These are phyloP conservation scores for Onchidella celtica DNA, from an alignment of 2,888 invertebrate genomes.

Conservation along the genomic window DNA sequence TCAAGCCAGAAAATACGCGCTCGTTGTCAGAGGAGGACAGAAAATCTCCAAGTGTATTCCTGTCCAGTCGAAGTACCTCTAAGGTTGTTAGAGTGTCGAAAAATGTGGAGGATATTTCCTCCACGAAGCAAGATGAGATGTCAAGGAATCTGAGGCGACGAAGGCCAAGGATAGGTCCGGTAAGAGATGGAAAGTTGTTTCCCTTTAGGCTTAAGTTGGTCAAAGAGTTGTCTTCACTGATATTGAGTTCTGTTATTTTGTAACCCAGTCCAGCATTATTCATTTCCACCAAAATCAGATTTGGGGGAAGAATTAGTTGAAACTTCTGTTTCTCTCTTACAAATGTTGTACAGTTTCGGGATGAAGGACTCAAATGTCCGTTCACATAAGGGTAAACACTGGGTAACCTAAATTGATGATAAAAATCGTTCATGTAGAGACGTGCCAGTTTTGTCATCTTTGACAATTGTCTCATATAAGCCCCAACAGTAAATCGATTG, in stretches of 20 bases:
- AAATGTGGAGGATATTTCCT: too few species aligned
- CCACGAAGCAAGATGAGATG: too few species aligned
- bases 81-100: too few species aligned
- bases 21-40: too few species aligned
- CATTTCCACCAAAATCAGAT: not conserved
- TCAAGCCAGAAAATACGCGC: too few species aligned
- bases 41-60: too few species aligned
- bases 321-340: not conserved
- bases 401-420: too few species aligned
- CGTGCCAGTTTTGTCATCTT: conserved; percentile 25
- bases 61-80: too few species aligned
- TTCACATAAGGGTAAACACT: too few species aligned
- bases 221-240: conserved; percentile 2
- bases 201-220: not conserved
- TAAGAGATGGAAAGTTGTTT: not conserved
- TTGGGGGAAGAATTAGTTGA: conserved; percentile 3
- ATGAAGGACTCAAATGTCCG: too few species aligned
- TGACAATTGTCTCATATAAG: conserved; percentile 35
- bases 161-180: conserved; percentile 16
- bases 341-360: too few species aligned
- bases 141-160: not conserved
- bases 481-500: conserved; percentile 46
- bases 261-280: conserved; percentile 3
- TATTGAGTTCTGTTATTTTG: not conserved
- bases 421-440: too few species aligned